Conservation (phyloP, 2,797 vertebrate species). For the Nothura maculosa region DNA sequence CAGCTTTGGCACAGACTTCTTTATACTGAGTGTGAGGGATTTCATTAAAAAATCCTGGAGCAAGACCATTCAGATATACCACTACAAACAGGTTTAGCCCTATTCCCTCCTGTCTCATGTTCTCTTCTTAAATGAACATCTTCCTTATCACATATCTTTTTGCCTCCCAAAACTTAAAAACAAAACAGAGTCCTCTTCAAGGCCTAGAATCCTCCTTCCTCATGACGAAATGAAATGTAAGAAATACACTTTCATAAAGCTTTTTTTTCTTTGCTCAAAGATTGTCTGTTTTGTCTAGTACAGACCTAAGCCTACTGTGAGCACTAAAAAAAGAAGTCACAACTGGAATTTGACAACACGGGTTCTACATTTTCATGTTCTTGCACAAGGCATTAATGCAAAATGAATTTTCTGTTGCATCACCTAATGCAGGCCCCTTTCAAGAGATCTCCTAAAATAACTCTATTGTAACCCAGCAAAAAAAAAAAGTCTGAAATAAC, state of each 20-base stretch:
- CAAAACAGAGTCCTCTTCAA: neutral
- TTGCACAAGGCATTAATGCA: neutral
- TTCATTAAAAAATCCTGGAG: neutral
- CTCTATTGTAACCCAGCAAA: neutral
- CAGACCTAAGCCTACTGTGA: neutral
- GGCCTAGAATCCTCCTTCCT: neutral
- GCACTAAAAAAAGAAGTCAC: neutral
- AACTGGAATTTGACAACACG: neutral
- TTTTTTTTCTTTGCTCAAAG: too few relatives aligned
- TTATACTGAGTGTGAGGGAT: neutral
- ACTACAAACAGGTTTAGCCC: neutral
- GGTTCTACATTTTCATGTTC: neutral
- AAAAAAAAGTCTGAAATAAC: neutral
- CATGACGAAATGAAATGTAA: neutral
- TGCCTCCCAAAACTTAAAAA: neutral
- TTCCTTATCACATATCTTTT: neutral
- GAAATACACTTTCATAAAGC: neutral
- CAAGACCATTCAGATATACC: neutral
- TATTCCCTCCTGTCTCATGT: neutral
- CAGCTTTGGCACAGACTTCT: neutral
- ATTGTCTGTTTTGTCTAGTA: neutral
- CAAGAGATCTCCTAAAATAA: neutral
- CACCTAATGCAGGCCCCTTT: neutral
- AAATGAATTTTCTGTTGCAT: neutral
- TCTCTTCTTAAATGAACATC: neutral